Conservation (phyloP, 2,888 invertebrate genomes). For the Zhuqinia jingwanae region DNA sequence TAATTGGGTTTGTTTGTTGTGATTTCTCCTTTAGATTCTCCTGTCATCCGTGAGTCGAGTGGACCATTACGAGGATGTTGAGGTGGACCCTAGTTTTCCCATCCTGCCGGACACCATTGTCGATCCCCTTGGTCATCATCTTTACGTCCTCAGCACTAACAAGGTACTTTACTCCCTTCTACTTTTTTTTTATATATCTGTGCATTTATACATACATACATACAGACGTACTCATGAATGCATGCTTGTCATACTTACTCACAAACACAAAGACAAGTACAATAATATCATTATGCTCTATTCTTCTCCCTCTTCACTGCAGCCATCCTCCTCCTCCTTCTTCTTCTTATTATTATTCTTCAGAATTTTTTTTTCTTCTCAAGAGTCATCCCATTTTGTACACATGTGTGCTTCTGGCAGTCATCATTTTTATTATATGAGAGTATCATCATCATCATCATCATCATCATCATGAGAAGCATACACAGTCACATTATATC, state of each 20-base stretch:
- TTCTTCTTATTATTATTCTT: background rate
- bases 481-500: background rate
- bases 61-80: constrained; percentile 92
- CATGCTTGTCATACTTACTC: background rate
- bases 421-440: background rate
- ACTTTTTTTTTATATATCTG: too few relatives aligned
- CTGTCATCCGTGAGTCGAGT: constrained; percentile 86
- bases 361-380: constrained; percentile 12
- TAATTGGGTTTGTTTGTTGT: constrained; percentile 68
- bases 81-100: constrained; percentile 89
- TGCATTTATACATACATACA: too few relatives aligned
- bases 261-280: too few relatives aligned
- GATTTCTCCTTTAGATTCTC: constrained; percentile 84
- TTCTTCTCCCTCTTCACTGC: constrained; percentile 26
- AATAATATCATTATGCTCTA: constrained; percentile 13
- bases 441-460: background rate
- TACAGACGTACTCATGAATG: too few relatives aligned
- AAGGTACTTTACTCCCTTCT: constrained; percentile 82
- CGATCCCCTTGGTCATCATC: constrained; percentile 90
- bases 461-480: background rate
- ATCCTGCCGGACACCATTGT: constrained; percentile 94
- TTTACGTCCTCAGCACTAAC: constrained; percentile 91
- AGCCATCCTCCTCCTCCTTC: background rate
- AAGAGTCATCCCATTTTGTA: constrained; percentile 60
- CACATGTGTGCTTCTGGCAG: constrained; percentile 49